Evolutionary conservation across 2,888 invertebrate species (phyloP), one percentile per base, ranked within the genome.

Genomic region (Pristionchus exspectatus): DNA sequence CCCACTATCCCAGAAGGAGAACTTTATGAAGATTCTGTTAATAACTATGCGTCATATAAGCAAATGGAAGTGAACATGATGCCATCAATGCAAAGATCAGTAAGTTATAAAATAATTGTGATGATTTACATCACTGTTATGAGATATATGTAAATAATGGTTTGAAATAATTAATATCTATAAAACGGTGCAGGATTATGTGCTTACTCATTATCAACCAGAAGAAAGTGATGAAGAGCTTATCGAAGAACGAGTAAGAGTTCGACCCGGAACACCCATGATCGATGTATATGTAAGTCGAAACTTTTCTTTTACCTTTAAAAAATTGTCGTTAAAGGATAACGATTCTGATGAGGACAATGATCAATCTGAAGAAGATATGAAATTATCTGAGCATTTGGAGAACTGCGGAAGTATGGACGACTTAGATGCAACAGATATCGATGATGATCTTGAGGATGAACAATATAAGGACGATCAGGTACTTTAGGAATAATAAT

Each of bases 391-490:
- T 12, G 33, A 72, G 30, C 2, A 30, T 12, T 33, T 4, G 16
- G 72, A 30, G 14, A 21, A 33, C 33, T 30, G 1, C 33, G 33
- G 16, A 21, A 72, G 30, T 4, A 16, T 16, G 16, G 24, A n/a
- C 10, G 81, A 81, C 5, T 24, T 24, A n/a, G 81, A 81, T 81
- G 50, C 50, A 27, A 81, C 50, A 21, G 81, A 54, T 50, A 81
- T 50, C 3, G 81, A 81, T 2, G 44, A 44, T 4, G 50, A 81
- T 81, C 50, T 81, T 12, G 81, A 81, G n/a, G 81, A 81, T 81
- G 81, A 81, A 27, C 81, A 81, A 18, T 81, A 81, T 54, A 81
- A 81, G 21, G 81, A 77, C 9, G 74, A 81, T 27, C 81, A 81
- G 81, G 81, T 81, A 30, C 21, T 38, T 38, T 3, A 38, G 44